Evolutionary conservation across 2,888 invertebrate species (phyloP).

Genomic region (Andrena trimmerana): DNA sequence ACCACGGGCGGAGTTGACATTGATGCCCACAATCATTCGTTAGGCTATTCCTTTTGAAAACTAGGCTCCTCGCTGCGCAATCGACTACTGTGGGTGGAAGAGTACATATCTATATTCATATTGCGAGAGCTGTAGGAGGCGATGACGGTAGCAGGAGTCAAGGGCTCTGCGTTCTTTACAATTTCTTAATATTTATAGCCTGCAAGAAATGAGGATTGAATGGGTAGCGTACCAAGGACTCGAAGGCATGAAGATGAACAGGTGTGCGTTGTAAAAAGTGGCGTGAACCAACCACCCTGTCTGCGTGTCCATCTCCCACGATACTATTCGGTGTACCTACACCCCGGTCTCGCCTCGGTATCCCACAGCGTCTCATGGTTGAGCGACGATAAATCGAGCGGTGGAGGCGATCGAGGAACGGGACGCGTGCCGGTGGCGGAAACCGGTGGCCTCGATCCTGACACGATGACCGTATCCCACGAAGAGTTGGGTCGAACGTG

Average conservation of each 20-base stretch:
- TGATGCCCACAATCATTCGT: no score
- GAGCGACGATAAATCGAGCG: conserved; percentile 42
- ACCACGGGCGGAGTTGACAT: no score
- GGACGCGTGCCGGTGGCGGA: conserved; percentile 48
- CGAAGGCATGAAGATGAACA: neutral
- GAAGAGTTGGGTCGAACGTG: conserved; percentile 58
- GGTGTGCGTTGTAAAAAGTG: neutral
- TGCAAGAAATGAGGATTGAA: no score
- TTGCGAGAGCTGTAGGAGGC: neutral
- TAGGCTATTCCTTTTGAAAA: neutral
- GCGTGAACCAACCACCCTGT: neutral
- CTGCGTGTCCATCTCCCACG: no score
- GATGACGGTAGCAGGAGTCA: neutral
- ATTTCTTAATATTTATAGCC: neutral
- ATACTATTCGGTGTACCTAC: no score
- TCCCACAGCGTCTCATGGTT: neutral
- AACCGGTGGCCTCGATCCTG: conserved; percentile 55
- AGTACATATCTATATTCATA: neutral
- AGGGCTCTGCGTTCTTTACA: neutral
- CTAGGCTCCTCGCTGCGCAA: neutral
- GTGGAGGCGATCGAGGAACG: conserved; percentile 44
- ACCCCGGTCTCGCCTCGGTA: neutral
- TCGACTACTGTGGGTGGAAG: neutral
- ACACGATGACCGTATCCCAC: conserved; percentile 60
- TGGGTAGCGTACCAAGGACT: no score